These are phyloP conservation scores for Lepeophtheirus salmonis DNA, from an alignment of 1,140 invertebrate genomes.

Conservation along the genomic window DNA sequence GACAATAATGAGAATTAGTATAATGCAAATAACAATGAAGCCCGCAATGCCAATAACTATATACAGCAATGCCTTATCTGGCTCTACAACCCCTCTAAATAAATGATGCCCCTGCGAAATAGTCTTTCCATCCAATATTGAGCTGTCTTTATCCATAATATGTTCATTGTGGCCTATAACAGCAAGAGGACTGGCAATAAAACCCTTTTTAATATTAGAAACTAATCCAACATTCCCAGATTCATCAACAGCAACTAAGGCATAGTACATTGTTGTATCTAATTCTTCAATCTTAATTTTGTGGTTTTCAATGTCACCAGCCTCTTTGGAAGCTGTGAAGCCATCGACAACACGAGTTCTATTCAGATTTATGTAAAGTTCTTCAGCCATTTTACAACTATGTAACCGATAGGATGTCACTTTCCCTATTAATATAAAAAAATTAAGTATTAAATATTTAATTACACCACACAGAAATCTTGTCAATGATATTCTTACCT, in stretches of 20 bases:
- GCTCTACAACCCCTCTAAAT: background rate
- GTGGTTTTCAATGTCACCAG: slow-evolving; percentile 1
- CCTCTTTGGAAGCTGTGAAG: slow-evolving; percentile 7
- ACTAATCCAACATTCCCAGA: slow-evolving; percentile 5
- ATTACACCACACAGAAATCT: no score
- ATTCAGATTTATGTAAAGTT: slow-evolving; percentile 9
- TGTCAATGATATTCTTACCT: background rate
- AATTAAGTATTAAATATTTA: no score
- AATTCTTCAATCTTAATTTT: background rate
- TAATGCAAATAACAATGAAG: slow-evolving; percentile 4
- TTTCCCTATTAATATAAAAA: slow-evolving; percentile 4
- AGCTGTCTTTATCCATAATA: background rate
- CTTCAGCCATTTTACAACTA: background rate
- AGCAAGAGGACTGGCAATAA: background rate
- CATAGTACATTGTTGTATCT: slow-evolving; percentile 11
- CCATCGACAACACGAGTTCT: slow-evolving; percentile 3
- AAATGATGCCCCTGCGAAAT: no score
- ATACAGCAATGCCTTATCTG: background rate
- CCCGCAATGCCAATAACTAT: background rate
- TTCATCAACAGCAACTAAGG: slow-evolving; percentile 9
- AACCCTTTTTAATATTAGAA: slow-evolving; percentile 10
- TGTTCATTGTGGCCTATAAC: background rate
- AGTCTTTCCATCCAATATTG: no score
- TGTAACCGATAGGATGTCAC: slow-evolving; percentile 8
- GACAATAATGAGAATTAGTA: background rate